phyloP scores from a whole-genome alignment of 1,140 invertebrate species.

The Saccostrea cuccullata region DNA sequence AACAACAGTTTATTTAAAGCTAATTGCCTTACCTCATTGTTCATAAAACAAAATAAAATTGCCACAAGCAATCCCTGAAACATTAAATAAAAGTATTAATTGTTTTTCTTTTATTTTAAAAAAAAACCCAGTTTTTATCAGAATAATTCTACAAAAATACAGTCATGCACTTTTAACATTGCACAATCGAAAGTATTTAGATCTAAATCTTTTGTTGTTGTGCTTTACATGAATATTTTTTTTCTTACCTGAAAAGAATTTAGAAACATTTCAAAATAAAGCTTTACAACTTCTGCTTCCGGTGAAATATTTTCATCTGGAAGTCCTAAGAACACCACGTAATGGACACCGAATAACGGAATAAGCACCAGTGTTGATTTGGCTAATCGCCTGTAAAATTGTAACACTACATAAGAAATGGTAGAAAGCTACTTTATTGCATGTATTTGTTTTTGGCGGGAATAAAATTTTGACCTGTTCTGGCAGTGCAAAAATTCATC shows the following conservation, averaged over 20 bases:
- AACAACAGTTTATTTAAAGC: too few relatives aligned
- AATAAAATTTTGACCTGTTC: too few relatives aligned
- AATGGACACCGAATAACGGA: constrained; percentile 90
- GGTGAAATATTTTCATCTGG: constrained; percentile 78
- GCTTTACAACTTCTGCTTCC: constrained; percentile 83
- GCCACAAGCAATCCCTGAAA: constrained; percentile 93
- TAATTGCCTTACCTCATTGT: constrained; percentile 87
- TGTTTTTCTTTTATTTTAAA: too few relatives aligned
- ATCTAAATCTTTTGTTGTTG: too few relatives aligned
- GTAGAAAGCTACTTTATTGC: too few relatives aligned
- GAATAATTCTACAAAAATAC: too few relatives aligned
- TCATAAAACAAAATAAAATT: constrained; percentile 95
- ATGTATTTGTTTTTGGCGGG: too few relatives aligned
- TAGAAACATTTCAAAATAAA: constrained; percentile 87
- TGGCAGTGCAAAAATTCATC: too few relatives aligned
- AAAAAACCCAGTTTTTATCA: too few relatives aligned
- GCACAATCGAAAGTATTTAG: not conserved
- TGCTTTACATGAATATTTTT: too few relatives aligned
- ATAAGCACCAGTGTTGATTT: constrained; percentile 89
- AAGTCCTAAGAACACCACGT: constrained; percentile 85
- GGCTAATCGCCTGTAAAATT: constrained; percentile 81
- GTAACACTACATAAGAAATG: too few relatives aligned
- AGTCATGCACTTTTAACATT: too few relatives aligned
- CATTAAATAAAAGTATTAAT: constrained; percentile 25
- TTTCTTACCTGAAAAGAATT: constrained; percentile 87